Evolutionary conservation across 2,888 invertebrate genomes (phyloP), one percentile per base, ranked within the genome.

Genomic region (Sympetrum striolatum): DNA sequence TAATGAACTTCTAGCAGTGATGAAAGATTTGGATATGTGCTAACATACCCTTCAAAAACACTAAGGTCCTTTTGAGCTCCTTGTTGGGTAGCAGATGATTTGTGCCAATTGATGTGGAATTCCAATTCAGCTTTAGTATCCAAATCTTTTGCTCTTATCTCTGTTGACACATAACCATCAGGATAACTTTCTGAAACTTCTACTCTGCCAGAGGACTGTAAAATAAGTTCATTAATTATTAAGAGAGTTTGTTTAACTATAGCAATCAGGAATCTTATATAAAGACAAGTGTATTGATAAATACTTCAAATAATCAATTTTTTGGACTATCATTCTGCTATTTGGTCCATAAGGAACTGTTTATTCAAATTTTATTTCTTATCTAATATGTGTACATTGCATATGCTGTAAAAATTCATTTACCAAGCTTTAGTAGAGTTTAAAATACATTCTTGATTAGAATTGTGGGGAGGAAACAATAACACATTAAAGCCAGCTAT

Each of bases 91-190:
- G 95, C 96, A 92, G 95, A 95, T 0, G 95, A 95, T 0, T 93
- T 93, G 0, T 93, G 92, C 96, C 96, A 96, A 91, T 95, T 93
- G 73, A 96, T 96, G 81, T 94, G 93, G 92, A 96, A 96, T 58
- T 92, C 92, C 73, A 96, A 93, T 18, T 94, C 92, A 0, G 96
- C 95, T 0, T 94, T 94, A 6, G 95, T 95, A 92, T 96, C 96
- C 0, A 95, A 95, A 93, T 96, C 96, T 0, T 94, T 94, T 1
- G 95, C 96, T 6, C 92, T 93, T 91, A 96, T 95, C 35, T 93
- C 93, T 0, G 93, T 92, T 0, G 94, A 93, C 64, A 96, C 94
- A 90, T 92, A 93, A 0, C 94, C 94, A 14, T 93, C 93, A 0
- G 93, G 93, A 0, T 94, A 94, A 92, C 96, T 96, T 93, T 96